phyloP scores from a whole-genome alignment of 2,888 invertebrate genomes.

The Colostygia pectinataria region DNA sequence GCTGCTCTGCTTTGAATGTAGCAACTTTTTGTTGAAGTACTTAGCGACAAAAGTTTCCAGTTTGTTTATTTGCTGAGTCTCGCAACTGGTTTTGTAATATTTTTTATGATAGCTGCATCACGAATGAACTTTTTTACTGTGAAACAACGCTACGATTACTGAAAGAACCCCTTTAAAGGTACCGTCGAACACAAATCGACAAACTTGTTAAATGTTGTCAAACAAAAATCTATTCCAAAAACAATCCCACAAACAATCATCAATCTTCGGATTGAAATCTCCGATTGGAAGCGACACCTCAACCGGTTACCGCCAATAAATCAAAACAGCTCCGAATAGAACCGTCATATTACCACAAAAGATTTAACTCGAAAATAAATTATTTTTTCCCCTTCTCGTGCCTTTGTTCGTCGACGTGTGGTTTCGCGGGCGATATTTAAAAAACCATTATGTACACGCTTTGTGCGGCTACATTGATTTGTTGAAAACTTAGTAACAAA shows the following conservation, averaged over 20 bases:
- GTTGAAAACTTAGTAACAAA: constrained; percentile 1
- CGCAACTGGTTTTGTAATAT: neutral
- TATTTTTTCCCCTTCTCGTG: constrained; percentile 78
- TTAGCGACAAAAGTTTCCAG: neutral
- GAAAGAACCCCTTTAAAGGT: too few species aligned
- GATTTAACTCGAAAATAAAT: constrained; percentile 84
- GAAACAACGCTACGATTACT: too few species aligned
- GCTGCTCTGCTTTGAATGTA: constrained; percentile 23
- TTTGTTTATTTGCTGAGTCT: neutral
- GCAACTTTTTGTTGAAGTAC: constrained; percentile 7
- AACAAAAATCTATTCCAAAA: constrained; percentile 19
- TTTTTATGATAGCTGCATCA: too few species aligned
- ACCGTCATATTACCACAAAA: constrained; percentile 84
- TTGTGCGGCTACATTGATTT: constrained; percentile 44
- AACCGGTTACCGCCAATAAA: constrained; percentile 73
- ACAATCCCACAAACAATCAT: constrained; percentile 36
- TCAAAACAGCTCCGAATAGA: constrained; percentile 83
- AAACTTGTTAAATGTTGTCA: too few species aligned
- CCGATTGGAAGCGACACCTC: constrained; percentile 60
- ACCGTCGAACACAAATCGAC: too few species aligned
- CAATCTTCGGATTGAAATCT: constrained; percentile 52
- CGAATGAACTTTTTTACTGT: too few species aligned
- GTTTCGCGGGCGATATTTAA: constrained; percentile 78
- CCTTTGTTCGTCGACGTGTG: constrained; percentile 79
- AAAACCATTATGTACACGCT: constrained; percentile 81